Conservation (phyloP, 2,113 vertebrate genomes). For the Myotis yumanensis region DNA sequence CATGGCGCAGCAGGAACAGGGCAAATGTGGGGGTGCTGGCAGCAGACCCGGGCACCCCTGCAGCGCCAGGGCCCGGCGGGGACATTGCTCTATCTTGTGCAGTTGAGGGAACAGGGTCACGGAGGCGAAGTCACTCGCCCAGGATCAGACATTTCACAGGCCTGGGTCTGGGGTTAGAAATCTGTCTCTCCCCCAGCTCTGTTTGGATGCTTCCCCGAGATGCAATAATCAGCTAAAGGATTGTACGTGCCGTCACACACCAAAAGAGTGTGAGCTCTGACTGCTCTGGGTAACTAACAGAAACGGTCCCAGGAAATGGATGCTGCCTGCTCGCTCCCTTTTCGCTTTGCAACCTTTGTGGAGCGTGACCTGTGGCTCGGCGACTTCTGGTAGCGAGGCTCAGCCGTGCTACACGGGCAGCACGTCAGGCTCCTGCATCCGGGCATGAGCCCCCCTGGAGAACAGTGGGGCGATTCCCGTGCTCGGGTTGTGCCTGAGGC, state of each 20-base stretch:
- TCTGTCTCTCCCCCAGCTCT: neutral
- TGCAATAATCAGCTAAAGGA: neutral
- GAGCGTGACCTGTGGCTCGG: neutral
- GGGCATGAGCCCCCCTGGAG: neutral
- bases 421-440: neutral
- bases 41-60: neutral
- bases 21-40: rapidly evolving
- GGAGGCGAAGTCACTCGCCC: neutral
- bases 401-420: neutral
- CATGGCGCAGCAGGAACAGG: neutral
- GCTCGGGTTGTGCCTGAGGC: neutral
- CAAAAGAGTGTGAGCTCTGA: neutral
- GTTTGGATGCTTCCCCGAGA: neutral
- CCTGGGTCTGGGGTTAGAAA: neutral
- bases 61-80: neutral
- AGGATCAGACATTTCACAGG: neutral
- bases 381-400: neutral
- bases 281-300: slow-evolving; percentile 54
- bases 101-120: neutral
- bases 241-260: neutral
- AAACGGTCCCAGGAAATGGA: neutral
- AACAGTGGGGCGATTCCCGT: neutral
- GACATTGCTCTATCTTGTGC: neutral
- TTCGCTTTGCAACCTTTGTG: neutral
- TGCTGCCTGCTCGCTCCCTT: neutral